phyloP scores from a whole-genome alignment of 2,113 vertebrate genomes.

The Merops nubicus region DNA sequence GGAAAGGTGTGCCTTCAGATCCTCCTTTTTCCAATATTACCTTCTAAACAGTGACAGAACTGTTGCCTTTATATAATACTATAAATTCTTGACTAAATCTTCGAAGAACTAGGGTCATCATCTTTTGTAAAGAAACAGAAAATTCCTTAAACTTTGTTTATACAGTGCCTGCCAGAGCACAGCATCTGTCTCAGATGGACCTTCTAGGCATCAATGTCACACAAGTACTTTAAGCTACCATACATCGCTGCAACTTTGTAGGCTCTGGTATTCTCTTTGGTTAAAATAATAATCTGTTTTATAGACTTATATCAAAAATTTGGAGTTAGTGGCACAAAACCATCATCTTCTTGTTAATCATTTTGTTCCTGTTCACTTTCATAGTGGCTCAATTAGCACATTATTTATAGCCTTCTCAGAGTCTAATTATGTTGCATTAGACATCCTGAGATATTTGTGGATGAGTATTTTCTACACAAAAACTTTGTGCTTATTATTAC shows the following conservation, averaged over 20 bases:
- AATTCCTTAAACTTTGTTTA: background rate
- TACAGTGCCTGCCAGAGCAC: background rate
- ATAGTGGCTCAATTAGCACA: background rate
- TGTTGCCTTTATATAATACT: background rate
- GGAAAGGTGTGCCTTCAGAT: background rate
- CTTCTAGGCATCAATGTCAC: background rate
- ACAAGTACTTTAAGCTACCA: background rate
- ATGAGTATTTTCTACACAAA: constrained; percentile 1
- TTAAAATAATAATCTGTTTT: background rate
- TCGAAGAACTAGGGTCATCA: background rate
- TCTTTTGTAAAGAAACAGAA: background rate
- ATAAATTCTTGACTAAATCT: background rate
- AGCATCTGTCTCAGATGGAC: background rate
- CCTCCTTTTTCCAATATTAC: background rate
- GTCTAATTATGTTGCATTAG: background rate
- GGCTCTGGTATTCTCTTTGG: background rate
- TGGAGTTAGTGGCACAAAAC: background rate
- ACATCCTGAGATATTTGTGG: background rate
- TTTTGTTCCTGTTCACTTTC: background rate
- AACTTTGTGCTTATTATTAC: background rate
- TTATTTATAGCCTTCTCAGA: background rate
- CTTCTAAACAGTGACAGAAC: background rate
- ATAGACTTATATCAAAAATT: background rate
- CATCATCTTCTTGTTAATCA: background rate
- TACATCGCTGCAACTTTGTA: background rate